Conservation (phyloP, 2,113 vertebrate species). For the Orthonyx spaldingii region DNA sequence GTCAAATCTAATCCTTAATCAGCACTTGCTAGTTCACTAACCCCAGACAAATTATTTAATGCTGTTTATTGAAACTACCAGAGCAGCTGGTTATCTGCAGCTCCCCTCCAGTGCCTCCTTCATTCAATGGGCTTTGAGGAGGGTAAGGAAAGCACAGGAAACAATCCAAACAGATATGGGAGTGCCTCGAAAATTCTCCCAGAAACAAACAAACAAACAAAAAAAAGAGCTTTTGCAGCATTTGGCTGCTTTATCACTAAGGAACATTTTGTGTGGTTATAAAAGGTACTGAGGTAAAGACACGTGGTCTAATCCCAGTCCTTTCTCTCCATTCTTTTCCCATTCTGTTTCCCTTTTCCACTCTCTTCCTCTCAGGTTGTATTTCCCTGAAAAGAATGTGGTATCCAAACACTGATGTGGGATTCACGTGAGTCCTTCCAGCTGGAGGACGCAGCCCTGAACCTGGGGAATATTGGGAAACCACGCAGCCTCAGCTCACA, state of each 20-base stretch:
- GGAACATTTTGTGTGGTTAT: not conserved
- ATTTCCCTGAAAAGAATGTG: not conserved
- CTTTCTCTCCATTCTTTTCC: not conserved
- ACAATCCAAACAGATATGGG: not conserved
- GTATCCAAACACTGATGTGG: not conserved
- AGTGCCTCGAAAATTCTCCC: not conserved
- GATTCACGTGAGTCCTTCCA: not conserved
- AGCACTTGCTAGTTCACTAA: not conserved
- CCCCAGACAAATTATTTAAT: not conserved
- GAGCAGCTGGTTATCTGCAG: not conserved
- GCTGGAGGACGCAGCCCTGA: not conserved
- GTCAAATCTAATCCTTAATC: not conserved
- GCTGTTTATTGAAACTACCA: not conserved
- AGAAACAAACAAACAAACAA: not conserved
- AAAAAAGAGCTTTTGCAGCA: not conserved
- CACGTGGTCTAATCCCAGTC: rapidly evolving
- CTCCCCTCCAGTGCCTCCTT: not conserved
- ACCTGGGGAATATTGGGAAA: not conserved
- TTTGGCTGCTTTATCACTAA: not conserved
- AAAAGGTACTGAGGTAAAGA: not conserved
- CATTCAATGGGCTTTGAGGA: not conserved
- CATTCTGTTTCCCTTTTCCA: not conserved
- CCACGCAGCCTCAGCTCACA: rapidly evolving
- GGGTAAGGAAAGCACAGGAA: not conserved
- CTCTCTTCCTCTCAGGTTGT: not conserved